phyloP scores from a whole-genome alignment of 2,888 invertebrate genomes.

The Anoplius nigerrimus region DNA sequence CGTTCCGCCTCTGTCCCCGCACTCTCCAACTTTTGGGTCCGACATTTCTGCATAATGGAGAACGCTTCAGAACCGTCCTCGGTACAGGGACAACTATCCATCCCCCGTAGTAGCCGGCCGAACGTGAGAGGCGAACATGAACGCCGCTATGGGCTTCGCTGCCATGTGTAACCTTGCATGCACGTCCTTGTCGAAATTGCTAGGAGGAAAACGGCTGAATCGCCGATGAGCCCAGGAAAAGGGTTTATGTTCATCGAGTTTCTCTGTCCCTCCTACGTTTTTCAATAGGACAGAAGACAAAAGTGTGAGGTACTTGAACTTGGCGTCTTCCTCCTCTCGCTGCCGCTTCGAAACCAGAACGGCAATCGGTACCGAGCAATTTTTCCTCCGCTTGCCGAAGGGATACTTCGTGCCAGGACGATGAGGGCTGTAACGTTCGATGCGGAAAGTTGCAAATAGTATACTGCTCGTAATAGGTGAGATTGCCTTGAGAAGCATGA shows the following conservation, averaged over 20 bases:
- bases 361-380: neutral
- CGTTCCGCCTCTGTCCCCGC: slow-evolving; percentile 19
- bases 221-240: slow-evolving; percentile 20
- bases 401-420: neutral
- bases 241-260: neutral
- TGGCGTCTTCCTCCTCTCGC: neutral
- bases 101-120: no score
- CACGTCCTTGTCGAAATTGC: slow-evolving; percentile 37
- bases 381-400: neutral
- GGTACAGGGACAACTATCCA: neutral
- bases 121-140: no score
- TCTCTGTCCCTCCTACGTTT: neutral
- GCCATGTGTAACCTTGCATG: slow-evolving; percentile 29
- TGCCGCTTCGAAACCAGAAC: neutral
- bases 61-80: slow-evolving; percentile 9
- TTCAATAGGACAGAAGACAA: no score
- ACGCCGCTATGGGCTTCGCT: no score
- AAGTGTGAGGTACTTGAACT: no score
- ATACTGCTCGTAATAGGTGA: neutral
- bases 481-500: neutral
- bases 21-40: slow-evolving; percentile 9
- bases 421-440: neutral
- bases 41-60: slow-evolving; percentile 39
- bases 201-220: slow-evolving; percentile 27
- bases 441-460: neutral